Evolutionary conservation across 2,888 invertebrate genomes (phyloP), one percentile per base, ranked within the genome.

Genomic region (Standfussiana lucernea): DNA sequence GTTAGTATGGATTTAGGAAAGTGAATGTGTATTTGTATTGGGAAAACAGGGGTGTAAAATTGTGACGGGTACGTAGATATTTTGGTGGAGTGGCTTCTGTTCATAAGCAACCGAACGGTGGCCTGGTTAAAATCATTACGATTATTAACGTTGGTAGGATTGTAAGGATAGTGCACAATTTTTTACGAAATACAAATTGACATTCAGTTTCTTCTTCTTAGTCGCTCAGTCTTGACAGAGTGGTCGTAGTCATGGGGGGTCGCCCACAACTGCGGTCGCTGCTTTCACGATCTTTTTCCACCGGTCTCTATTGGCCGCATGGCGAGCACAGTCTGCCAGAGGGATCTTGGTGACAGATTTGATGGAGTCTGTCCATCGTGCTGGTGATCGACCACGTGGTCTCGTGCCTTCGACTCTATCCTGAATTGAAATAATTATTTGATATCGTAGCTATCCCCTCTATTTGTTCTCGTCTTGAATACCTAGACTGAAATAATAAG

Each of bases 1-100:
- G 65, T 66, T 47, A 42, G 67, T 72, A 73, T 82, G 65, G 82
- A 76, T 76, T 82, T 85, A 86, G 80, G 86, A 89, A 90, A 89
- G 83, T 87, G 89, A 88, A 85, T 76, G 86, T 79, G 61, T 68
- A 59, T 79, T 68, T 69, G 68, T 18, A 0, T 47, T 67, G 11
- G n/a, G 6, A 13, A 68, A 6, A 77, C 65, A 86, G 40, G 77
- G 74, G 53, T 3, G 4, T 0, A 2, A 67, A 80, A 10, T 79
- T 69, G 71, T 0, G 11, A 42, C 47, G 24, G 61, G 3, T 0
- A 15, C 47, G 8, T 40, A 40, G 40, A 64, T 3, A 2, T 40
- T 40, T 62, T 62, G 1, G 7, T 7, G 35, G n/a, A 13, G 10
- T 28, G 56, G n/a, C 7, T 15, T 15, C 28, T 56, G 13, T 56